Conservation (phyloP, 2,113 vertebrate genomes). For the Paraplagusia blochii region DNA sequence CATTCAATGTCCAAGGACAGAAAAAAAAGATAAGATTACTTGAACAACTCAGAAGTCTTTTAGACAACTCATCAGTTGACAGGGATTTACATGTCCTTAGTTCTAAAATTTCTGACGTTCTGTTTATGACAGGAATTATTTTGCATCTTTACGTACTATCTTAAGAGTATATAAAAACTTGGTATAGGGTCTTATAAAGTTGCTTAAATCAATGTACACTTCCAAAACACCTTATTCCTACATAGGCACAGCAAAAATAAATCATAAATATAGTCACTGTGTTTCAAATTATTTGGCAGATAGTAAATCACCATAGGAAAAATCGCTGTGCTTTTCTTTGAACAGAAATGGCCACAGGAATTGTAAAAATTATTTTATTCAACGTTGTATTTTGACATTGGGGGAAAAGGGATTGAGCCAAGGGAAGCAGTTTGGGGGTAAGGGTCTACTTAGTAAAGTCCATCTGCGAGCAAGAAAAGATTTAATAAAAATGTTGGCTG, state of each 20-base stretch:
- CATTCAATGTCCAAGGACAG: neutral
- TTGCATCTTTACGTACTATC: no score
- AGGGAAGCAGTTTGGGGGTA: constrained; percentile 44
- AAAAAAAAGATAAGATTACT: neutral
- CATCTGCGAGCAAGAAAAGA: constrained; percentile 52
- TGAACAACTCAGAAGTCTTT: no score
- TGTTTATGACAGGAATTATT: no score
- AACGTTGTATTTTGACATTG: constrained; percentile 67
- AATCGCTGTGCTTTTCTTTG: neutral
- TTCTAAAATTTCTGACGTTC: no score
- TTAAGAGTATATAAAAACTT: no score
- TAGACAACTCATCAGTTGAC: no score
- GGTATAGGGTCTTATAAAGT: no score
- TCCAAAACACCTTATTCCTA: no score
- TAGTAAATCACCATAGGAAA: neutral
- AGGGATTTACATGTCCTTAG: no score
- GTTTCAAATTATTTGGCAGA: neutral
- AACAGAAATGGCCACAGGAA: neutral
- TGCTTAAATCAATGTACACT: no score
- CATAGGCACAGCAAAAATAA: no score
- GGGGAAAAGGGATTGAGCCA: constrained; percentile 43
- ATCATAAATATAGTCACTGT: neutral
- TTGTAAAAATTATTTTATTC: constrained; percentile 78
- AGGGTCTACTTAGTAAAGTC: constrained; percentile 59
- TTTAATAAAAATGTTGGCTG: constrained; percentile 70